phyloP scores from a whole-genome alignment of 2,888 invertebrate genomes.

The Caenorhabditis imperialis region DNA sequence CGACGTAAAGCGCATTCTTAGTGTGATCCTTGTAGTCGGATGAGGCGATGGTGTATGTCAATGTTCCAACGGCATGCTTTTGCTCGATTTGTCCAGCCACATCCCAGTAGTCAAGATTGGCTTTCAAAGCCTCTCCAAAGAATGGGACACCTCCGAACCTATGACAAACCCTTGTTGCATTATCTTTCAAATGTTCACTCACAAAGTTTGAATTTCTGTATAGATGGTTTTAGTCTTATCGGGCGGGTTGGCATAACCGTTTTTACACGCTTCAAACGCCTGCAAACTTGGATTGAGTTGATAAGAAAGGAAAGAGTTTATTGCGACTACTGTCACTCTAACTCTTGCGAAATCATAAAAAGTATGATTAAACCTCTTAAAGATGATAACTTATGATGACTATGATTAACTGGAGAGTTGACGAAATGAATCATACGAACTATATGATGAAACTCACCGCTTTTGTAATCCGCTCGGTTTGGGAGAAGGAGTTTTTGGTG shows the following conservation, averaged over 20 bases:
- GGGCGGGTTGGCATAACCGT: constrained; percentile 17
- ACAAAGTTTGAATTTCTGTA: constrained; percentile 35
- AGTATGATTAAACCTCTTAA: too few relatives aligned
- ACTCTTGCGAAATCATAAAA: not conserved
- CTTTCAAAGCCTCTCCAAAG: constrained; percentile 42
- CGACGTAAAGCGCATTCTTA: constrained; percentile 65
- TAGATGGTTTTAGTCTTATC: constrained; percentile 30
- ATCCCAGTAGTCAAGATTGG: constrained; percentile 39
- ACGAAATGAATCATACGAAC: constrained; percentile 2
- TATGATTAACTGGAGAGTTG: not conserved
- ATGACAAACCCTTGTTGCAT: not conserved
- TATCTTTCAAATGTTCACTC: not conserved
- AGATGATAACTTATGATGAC: too few relatives aligned
- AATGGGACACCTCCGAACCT: constrained; percentile 64
- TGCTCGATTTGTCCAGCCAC: constrained; percentile 58
- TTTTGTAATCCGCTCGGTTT: constrained; percentile 68
- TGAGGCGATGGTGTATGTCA: constrained; percentile 64
- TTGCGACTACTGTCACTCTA: too few relatives aligned
- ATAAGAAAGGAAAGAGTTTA: not conserved
- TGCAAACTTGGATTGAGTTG: constrained; percentile 16
- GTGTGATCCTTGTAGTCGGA: constrained; percentile 68
- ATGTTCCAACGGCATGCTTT: constrained; percentile 62
- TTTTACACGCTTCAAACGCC: constrained; percentile 58
- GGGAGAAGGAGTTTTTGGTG: constrained; percentile 33
- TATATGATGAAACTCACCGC: constrained; percentile 44